Evolutionary conservation across 2,113 vertebrate species (phyloP).

Genomic region (Pelodiscus sinensis): DNA sequence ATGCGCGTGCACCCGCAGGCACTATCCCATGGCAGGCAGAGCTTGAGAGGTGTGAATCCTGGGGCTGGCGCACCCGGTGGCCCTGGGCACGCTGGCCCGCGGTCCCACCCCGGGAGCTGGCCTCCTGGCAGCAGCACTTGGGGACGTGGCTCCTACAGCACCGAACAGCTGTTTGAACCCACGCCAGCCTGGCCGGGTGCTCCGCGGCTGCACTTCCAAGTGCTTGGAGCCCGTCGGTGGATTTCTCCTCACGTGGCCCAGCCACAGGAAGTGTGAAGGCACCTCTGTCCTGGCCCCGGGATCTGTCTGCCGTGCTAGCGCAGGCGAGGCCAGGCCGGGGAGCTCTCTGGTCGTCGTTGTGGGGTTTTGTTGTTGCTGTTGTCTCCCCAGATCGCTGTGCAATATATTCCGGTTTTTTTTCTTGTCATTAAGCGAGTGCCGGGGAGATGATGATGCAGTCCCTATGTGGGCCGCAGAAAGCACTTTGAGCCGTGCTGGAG

Average conservation of each 20-base stretch:
- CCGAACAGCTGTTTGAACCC: constrained; percentile 65
- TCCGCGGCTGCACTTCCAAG: constrained; percentile 13
- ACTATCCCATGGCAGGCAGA: background rate
- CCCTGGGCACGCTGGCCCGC: background rate
- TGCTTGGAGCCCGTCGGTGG: background rate
- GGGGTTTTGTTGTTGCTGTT: constrained; percentile 31
- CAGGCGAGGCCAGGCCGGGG: background rate
- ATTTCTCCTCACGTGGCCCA: constrained; percentile 42
- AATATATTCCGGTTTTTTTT: constrained; percentile 89
- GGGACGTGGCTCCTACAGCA: background rate
- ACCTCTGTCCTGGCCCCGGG: background rate
- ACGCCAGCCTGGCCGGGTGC: constrained; percentile 48
- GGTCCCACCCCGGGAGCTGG: background rate
- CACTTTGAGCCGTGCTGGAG: constrained; percentile 93
- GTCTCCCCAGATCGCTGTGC: constrained; percentile 72
- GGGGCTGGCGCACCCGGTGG: background rate
- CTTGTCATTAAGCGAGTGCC: constrained; percentile 93
- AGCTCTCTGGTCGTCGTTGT: rapidly evolving
- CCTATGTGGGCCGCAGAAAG: constrained; percentile 91
- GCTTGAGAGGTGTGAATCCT: background rate
- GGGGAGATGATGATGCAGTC: constrained; percentile 92
- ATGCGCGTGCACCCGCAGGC: background rate
- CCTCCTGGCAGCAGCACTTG: background rate
- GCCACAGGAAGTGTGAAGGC: constrained; percentile 48
- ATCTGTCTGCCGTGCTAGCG: background rate